Conservation (phyloP, 2,888 invertebrate genomes). For the Athripsodes cinereus region DNA sequence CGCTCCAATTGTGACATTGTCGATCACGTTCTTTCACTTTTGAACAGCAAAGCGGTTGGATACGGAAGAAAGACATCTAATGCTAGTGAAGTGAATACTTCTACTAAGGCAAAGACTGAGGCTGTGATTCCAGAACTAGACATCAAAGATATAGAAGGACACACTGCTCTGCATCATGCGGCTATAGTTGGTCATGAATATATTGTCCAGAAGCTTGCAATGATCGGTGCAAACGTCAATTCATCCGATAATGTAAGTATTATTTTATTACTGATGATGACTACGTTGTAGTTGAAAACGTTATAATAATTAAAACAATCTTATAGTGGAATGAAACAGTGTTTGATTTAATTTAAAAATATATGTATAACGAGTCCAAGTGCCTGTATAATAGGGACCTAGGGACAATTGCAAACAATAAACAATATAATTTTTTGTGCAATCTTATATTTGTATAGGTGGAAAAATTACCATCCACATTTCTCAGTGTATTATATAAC, state of each 20-base stretch:
- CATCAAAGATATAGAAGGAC: constrained; percentile 60
- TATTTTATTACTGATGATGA: no score
- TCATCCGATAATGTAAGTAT: constrained; percentile 61
- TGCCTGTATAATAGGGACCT: no score
- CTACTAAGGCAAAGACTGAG: background rate
- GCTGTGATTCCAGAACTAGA: constrained; percentile 36
- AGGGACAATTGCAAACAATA: background rate
- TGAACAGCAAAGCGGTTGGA: constrained; percentile 34
- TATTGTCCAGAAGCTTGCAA: constrained; percentile 60
- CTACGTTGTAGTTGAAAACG: no score
- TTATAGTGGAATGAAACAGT: no score
- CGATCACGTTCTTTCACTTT: constrained; percentile 57
- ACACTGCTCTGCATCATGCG: constrained; percentile 71
- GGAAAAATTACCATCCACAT: no score
- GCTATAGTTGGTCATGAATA: constrained; percentile 65
- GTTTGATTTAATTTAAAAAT: no score
- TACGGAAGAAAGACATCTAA: background rate
- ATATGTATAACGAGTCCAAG: no score
- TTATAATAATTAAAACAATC: no score
- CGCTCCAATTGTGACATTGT: constrained; percentile 57
- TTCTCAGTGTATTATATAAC: no score
- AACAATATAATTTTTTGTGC: no score
- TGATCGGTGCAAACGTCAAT: constrained; percentile 60
- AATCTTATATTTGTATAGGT: no score
- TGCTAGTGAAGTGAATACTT: background rate